These are phyloP conservation scores for Athrips mouffetella DNA, from an alignment of 2,888 invertebrate species.

Conservation along the genomic window DNA sequence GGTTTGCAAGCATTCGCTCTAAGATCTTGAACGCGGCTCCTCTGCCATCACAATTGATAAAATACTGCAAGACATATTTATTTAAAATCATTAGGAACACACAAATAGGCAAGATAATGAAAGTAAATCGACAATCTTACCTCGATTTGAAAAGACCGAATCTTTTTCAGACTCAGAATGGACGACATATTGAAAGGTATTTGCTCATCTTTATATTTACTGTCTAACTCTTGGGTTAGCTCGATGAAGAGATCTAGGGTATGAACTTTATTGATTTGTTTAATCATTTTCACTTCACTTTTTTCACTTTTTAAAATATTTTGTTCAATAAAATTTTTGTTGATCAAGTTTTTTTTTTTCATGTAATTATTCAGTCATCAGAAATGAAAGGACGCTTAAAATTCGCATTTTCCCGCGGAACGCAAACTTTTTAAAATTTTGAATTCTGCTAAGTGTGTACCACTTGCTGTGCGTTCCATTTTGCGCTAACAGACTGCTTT, in stretches of 20 bases:
- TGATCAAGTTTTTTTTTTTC: too few species aligned
- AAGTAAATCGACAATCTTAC: slow-evolving; percentile 31
- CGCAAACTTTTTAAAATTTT: neutral
- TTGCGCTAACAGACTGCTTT: too few species aligned
- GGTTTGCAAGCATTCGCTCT: slow-evolving; percentile 40
- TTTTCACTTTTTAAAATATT: neutral
- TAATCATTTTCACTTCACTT: slow-evolving; percentile 47
- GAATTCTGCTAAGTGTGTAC: neutral
- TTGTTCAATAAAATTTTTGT: too few species aligned
- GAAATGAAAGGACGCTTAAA: neutral
- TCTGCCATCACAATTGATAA: slow-evolving; percentile 49
- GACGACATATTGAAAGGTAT: slow-evolving; percentile 50
- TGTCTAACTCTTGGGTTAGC: slow-evolving; percentile 38
- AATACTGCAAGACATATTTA: slow-evolving; percentile 44
- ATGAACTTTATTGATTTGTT: slow-evolving; percentile 40
- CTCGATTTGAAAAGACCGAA: slow-evolving; percentile 54
- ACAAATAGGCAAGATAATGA: too few species aligned
- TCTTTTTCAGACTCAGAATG: slow-evolving; percentile 49
- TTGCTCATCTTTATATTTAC: slow-evolving; percentile 34
- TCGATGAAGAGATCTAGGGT: slow-evolving; percentile 47
- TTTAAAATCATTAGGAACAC: neutral
- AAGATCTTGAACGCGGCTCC: slow-evolving; percentile 53
- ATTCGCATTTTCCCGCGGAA: slow-evolving; percentile 2
- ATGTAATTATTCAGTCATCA: neutral
- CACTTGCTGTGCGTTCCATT: too few species aligned